Evolutionary conservation across 2,888 invertebrate genomes (phyloP).

Genomic region (Lydus trimaculatus): DNA sequence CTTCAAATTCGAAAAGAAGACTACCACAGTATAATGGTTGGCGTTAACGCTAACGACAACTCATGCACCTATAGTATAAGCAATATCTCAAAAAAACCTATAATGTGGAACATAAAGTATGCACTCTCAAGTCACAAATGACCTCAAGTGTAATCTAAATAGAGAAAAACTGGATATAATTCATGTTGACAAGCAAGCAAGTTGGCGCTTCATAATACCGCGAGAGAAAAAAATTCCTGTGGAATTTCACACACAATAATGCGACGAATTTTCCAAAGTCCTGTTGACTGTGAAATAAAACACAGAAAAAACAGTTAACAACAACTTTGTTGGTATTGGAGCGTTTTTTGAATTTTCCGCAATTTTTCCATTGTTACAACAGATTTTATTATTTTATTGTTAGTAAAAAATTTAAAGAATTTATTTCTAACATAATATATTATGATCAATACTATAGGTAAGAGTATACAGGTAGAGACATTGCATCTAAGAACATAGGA

Average conservation of each 20-base stretch:
- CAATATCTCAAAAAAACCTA: too few species aligned
- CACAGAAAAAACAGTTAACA: neutral
- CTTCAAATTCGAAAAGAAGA: conserved; percentile 10
- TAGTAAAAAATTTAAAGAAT: neutral
- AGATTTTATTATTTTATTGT: neutral
- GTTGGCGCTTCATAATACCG: conserved; percentile 7
- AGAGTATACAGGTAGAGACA: too few species aligned
- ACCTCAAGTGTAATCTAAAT: conserved; percentile 26
- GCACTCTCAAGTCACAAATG: conserved; percentile 19
- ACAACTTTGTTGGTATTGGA: neutral
- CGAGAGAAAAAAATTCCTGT: conserved; percentile 17
- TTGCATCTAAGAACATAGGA: too few species aligned
- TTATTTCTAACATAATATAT: neutral
- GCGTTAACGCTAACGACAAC: neutral
- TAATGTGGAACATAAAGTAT: too few species aligned
- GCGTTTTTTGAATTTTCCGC: neutral
- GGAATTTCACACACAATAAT: conserved; percentile 19
- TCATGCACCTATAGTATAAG: too few species aligned
- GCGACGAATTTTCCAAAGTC: conserved; percentile 21
- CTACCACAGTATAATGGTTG: neutral
- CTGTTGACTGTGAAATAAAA: neutral
- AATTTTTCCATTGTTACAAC: neutral
- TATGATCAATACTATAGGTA: too few species aligned
- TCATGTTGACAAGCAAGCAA: conserved; percentile 21
- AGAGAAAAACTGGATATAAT: conserved; percentile 21